Evolutionary conservation across 2,113 vertebrate species (phyloP), one percentile per base, ranked within the genome.

Genomic region (Lates calcarifer): DNA sequence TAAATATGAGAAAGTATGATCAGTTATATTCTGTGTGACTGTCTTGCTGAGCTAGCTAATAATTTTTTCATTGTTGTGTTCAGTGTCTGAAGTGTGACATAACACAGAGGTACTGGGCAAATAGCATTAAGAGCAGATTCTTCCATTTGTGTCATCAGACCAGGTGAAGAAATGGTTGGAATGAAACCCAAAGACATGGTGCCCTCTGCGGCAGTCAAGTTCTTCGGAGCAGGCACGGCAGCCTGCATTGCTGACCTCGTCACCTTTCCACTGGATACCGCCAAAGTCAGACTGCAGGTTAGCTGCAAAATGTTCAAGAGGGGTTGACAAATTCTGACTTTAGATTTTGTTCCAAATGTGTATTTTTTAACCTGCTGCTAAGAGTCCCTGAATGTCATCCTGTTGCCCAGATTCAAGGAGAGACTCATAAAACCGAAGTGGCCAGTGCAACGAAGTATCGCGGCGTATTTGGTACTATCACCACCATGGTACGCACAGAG

Each of bases 241-340:
- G 97, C 91, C 37, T 98, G 97, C 90, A 91, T 98, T 0, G 97
- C 97, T 7, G 97, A 98, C 83, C 94, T 98, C 8, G 78, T 97
- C 79, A 98, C 97, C 31, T 98, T 97, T 87, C 97, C 96, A 14
- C 77, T 98, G 78, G 97, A 98, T 66, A 98, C 96, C 0, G 96
- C 96, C 10, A 98, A 98, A 95, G 97, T 97, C 79, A 92, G 97
- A 72, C 92, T 98, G 15, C 97, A 98, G 96, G 97, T 98, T 66
- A 91, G 91, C 53, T 5, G 9, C 35, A 24, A 10, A 6, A 49
- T 35, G 49, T 24, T 24, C 10, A 35, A 5, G 22, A 29, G 18
- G 10, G 1, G 15, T 24, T 6, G 5, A 15, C 13, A 49, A 13
- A 29, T 43, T 33, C 8, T 6, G 56, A 7, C 51, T 43, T 5